Evolutionary conservation across 1,140 invertebrate species (phyloP).

Genomic region (Oryzaephilus surinamensis): DNA sequence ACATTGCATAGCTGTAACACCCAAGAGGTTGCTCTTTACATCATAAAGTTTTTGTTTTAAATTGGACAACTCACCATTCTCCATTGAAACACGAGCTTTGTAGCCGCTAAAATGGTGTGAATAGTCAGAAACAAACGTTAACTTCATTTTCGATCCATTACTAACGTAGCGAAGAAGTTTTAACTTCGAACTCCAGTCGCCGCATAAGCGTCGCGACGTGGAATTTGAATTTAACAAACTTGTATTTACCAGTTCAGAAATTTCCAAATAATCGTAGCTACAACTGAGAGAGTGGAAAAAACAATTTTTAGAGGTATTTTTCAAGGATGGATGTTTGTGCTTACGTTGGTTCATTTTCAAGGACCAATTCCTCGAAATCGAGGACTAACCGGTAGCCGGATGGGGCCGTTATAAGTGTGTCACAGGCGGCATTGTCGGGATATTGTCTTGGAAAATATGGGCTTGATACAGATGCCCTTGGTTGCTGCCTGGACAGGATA

Average conservation of each 20-base stretch:
- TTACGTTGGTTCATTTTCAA: constrained; percentile 60
- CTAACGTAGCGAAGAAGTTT: constrained; percentile 58
- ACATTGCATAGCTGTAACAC: constrained; percentile 43
- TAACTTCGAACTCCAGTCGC: constrained; percentile 60
- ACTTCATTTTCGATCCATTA: constrained; percentile 39
- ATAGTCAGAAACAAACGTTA: constrained; percentile 60
- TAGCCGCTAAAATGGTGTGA: constrained; percentile 61
- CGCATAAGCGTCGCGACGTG: constrained; percentile 45
- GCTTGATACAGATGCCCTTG: constrained; percentile 48
- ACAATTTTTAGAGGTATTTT: neutral
- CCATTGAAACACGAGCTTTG: constrained; percentile 51
- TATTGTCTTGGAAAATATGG: constrained; percentile 59
- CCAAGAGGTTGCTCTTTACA: neutral
- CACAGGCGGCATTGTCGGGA: constrained; percentile 56
- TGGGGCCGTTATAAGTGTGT: constrained; percentile 47
- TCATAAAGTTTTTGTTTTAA: too few relatives aligned
- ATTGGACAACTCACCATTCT: constrained; percentile 47
- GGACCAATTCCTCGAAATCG: constrained; percentile 57
- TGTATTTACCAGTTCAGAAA: constrained; percentile 37
- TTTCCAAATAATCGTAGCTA: constrained; percentile 60
- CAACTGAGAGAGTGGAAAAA: constrained; percentile 40
- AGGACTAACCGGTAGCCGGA: constrained; percentile 48
- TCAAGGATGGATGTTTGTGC: constrained; percentile 25
- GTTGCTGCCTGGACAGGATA: constrained; percentile 43
- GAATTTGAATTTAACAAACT: constrained; percentile 10